A percentile compares a stretch with the other conserved stretches of the same genome.
Evolutionary conservation across 2,113 vertebrate species (phyloP).

Genomic region (Brachypodius melanocephalos): DNA sequence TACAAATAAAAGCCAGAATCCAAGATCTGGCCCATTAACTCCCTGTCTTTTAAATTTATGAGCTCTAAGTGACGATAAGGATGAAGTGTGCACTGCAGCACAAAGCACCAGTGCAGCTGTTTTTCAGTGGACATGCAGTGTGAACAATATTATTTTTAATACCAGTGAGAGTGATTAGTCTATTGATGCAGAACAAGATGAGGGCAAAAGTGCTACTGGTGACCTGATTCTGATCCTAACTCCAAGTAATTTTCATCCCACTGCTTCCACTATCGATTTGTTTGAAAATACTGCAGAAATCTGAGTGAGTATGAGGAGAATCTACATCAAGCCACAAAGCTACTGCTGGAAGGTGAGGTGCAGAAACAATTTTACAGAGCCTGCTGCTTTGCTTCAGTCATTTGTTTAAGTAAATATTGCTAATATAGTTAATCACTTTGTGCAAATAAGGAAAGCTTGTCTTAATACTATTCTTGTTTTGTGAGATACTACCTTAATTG

Average conservation of each 20-base stretch:
- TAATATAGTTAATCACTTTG: background rate
- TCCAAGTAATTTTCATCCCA: background rate
- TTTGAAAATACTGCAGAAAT: background rate
- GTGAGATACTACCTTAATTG: background rate
- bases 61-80: background rate
- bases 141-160: background rate
- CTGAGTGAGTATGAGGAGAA: background rate
- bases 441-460: background rate
- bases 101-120: background rate
- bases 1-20: background rate
- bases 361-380: background rate
- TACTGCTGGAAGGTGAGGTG: background rate
- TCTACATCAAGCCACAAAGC: background rate
- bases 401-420: slow-evolving; percentile 18
- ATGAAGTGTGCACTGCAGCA: background rate
- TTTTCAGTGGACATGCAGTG: background rate
- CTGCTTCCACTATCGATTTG: background rate
- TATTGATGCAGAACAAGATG: background rate
- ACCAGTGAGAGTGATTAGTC: background rate
- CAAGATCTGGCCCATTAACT: background rate
- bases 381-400: background rate
- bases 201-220: background rate
- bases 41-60: background rate
- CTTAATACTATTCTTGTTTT: background rate
- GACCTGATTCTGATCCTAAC: background rate